Evolutionary conservation across 2,888 invertebrate species (phyloP).

Genomic region (Zygothrica quintamaculata): DNA sequence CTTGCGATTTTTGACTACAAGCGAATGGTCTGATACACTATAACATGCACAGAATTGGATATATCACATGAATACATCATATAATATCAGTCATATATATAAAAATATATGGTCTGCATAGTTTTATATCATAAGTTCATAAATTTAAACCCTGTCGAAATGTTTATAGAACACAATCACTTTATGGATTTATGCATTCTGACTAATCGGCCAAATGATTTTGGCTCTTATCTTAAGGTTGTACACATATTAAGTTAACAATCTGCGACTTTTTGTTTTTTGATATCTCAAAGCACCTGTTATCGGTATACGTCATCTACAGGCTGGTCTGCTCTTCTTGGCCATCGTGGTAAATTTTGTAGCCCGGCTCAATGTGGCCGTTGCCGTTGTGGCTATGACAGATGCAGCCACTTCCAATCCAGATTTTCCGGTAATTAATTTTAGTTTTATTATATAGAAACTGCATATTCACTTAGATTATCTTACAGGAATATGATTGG

Average conservation of each 20-base stretch:
- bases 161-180: no score
- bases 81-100: no score
- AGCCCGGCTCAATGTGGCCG: slow-evolving; percentile 88
- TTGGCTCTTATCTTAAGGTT: no score
- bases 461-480: neutral
- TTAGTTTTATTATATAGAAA: no score
- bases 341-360: slow-evolving; percentile 87
- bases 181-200: no score
- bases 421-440: slow-evolving; percentile 84
- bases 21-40: no score
- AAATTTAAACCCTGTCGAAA: no score
- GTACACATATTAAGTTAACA: neutral
- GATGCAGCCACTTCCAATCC: slow-evolving; percentile 85
- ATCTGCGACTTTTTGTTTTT: neutral
- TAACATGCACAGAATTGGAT: no score
- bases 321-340: slow-evolving; percentile 87
- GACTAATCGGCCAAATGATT: neutral
- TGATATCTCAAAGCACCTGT: slow-evolving; percentile 75
- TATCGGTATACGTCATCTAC: slow-evolving; percentile 88
- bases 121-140: no score
- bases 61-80: no score
- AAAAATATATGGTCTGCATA: no score
- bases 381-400: slow-evolving; percentile 91
- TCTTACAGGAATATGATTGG: slow-evolving; percentile 82
- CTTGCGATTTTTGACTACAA: no score